Conservation (phyloP, 2,113 vertebrate species). For the Catharus fuscescens region DNA sequence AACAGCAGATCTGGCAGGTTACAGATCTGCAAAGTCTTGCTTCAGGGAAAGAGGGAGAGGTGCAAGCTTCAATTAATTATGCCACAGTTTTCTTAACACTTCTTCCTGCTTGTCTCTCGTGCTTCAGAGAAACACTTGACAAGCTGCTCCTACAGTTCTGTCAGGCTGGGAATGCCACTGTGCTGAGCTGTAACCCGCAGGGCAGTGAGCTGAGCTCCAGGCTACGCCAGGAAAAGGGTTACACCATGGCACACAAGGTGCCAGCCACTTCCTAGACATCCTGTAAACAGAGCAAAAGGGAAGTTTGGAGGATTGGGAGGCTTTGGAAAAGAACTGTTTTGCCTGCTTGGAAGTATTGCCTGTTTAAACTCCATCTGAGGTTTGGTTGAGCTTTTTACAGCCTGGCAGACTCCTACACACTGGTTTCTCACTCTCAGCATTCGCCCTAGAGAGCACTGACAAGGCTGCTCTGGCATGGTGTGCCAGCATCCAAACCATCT, state of each 20-base stretch:
- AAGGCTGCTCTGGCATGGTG: not conserved
- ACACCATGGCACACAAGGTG: not conserved
- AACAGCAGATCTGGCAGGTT: conserved; percentile 48
- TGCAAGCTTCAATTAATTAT: conserved; percentile 21
- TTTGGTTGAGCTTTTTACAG: not conserved
- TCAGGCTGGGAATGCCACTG: not conserved
- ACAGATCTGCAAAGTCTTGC: not conserved
- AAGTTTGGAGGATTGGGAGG: not conserved
- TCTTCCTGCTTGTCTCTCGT: conserved; percentile 15
- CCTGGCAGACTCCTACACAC: not conserved
- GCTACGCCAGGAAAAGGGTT: not conserved
- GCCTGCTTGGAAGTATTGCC: not conserved
- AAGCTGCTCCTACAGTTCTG: conserved; percentile 1
- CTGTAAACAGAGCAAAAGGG: not conserved
- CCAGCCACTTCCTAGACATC: conserved; percentile 4
- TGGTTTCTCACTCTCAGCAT: not conserved
- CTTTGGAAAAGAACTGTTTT: not conserved
- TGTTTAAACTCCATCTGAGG: not conserved
- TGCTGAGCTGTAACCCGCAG: not conserved
- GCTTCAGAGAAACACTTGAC: not conserved
- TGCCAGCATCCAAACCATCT: not conserved
- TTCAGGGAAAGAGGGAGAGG: not conserved
- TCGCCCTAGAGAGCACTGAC: not conserved
- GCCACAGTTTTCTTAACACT: conserved; percentile 64
- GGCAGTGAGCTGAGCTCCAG: not conserved